These are phyloP conservation scores for Arctia plantaginis DNA, from an alignment of 2,888 invertebrate genomes.

Conservation along the genomic window DNA sequence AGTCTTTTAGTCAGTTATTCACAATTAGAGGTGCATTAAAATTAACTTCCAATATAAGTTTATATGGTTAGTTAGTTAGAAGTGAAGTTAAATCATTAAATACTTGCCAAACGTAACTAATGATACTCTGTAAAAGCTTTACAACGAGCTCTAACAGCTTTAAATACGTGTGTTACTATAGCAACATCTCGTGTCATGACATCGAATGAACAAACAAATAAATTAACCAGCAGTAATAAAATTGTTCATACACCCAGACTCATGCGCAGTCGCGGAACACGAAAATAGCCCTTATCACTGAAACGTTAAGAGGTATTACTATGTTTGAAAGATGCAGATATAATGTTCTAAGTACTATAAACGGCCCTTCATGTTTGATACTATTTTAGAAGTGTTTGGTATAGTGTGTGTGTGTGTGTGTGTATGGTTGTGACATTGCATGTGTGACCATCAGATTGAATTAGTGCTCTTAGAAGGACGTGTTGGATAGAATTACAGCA, in stretches of 20 bases:
- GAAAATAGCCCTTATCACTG: constrained; percentile 7
- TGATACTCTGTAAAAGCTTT: constrained; percentile 18
- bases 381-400: constrained; percentile 56
- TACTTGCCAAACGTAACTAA: background rate
- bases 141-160: constrained; percentile 13
- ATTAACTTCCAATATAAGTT: too few species aligned
- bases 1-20: too few species aligned
- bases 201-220: constrained; percentile 67
- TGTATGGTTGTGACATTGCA: constrained; percentile 20
- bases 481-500: constrained; percentile 22
- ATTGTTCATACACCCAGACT: constrained; percentile 59
- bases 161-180: constrained; percentile 24
- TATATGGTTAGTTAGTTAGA: too few species aligned
- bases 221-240: constrained; percentile 66
- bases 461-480: constrained; percentile 40
- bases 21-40: too few species aligned
- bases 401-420: constrained; percentile 17
- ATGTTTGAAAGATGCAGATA: constrained; percentile 20
- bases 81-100: background rate
- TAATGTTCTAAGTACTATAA: constrained; percentile 56
- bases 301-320: constrained; percentile 22
- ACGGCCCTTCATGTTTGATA: constrained; percentile 63
- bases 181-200: constrained; percentile 50
- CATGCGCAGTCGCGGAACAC: background rate
- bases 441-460: constrained; percentile 54